Percentiles rank a stretch among this genome's conserved stretches.
phyloP scores from a whole-genome alignment of 2,113 vertebrate species.

The Emydura subglobosa region DNA sequence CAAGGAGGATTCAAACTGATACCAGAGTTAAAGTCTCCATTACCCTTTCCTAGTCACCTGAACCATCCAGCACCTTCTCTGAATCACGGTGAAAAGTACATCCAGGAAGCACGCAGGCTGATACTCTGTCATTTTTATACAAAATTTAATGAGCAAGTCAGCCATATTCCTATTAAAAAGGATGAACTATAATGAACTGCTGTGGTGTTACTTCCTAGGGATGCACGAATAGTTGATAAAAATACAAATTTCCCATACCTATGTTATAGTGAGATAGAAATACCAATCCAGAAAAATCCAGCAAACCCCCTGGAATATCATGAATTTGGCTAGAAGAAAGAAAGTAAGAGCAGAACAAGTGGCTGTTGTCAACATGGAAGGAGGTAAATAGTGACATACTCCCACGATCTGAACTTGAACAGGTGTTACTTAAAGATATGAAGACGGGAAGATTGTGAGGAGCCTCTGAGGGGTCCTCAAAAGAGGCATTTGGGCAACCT shows the following conservation, averaged over 20 bases:
- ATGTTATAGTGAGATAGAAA: not conserved
- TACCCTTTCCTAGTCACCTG: not conserved
- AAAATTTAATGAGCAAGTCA: not conserved
- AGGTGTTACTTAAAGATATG: fast-evolving
- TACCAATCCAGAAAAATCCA: not conserved
- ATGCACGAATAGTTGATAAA: not conserved
- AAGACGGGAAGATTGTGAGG: not conserved
- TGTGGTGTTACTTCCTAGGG: not conserved
- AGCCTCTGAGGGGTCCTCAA: not conserved
- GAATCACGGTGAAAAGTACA: not conserved
- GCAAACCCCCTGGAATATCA: not conserved
- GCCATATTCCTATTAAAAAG: not conserved
- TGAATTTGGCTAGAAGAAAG: not conserved
- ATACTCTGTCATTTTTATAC: not conserved
- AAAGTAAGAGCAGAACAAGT: not conserved
- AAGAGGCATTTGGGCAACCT: fast-evolving
- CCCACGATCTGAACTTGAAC: not conserved
- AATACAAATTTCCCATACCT: not conserved
- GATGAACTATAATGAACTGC: not conserved
- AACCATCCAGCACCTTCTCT: not conserved
- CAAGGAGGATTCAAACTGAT: not conserved
- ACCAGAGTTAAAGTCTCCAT: not conserved
- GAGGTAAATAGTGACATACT: not conserved
- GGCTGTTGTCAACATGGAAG: not conserved
- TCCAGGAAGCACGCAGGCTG: not conserved